Evolutionary conservation across 2,888 invertebrate species (phyloP).

Genomic region (Labia minor): DNA sequence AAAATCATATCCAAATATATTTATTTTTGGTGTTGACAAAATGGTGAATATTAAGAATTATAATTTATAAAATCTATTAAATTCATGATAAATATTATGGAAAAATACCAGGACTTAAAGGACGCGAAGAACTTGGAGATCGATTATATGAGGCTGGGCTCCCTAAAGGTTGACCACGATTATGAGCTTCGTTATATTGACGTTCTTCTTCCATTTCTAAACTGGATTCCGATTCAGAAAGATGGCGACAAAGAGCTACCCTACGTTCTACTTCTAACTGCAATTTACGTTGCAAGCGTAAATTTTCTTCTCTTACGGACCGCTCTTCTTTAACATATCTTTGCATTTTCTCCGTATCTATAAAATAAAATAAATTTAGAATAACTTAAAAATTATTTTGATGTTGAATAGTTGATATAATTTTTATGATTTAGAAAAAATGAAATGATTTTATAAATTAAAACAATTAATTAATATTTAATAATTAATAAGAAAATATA

Average conservation of each 20-base stretch:
- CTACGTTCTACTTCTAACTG: conserved; percentile 91
- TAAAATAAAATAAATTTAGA: conserved; percentile 16
- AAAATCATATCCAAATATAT: no score
- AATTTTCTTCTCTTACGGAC: conserved; percentile 88
- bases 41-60: no score
- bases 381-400: not conserved
- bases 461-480: no score
- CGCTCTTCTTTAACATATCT: conserved; percentile 88
- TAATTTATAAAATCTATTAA: no score
- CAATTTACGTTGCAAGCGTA: conserved; percentile 82
- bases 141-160: conserved; percentile 72
- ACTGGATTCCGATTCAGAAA: conserved; percentile 93
- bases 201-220: conserved; percentile 93
- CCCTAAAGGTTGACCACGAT: conserved; percentile 76
- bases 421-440: no score
- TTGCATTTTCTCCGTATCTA: conserved; percentile 85
- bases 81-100: no score
- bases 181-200: conserved; percentile 70
- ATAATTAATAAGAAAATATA: no score
- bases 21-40: no score
- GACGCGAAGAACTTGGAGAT: conserved; percentile 76
- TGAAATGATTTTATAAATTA: no score
- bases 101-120: conserved; percentile 81
- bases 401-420: no score
- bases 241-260: conserved; percentile 86